A percentile compares a stretch with the other conserved stretches of the same genome.
Conservation (phyloP, 1,140 invertebrate species). For the Camponotus vicinus region DNA sequence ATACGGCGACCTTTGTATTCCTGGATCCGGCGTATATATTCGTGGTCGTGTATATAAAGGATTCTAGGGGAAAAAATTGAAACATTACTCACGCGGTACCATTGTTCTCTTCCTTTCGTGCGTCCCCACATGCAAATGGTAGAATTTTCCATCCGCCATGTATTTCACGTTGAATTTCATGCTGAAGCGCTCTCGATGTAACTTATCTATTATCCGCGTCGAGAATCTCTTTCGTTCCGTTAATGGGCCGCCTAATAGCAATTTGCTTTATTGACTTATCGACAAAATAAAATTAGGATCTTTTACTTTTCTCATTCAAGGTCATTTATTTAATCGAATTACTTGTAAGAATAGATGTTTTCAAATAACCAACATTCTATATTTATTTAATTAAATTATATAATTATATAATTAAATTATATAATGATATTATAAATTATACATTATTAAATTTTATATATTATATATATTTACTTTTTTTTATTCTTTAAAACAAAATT, state of each 20-base stretch:
- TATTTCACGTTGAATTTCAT: conserved; percentile 61
- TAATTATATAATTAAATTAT: no score
- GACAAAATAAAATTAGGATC: background rate
- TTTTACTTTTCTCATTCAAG: background rate
- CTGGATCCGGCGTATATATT: conserved; percentile 55
- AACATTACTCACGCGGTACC: conserved; percentile 65
- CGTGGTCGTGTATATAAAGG: conserved; percentile 49
- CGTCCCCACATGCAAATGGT: conserved; percentile 55
- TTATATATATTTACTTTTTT: no score
- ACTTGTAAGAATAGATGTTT: background rate
- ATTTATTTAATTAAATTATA: background rate
- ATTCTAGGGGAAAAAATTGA: conserved; percentile 59
- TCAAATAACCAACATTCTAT: background rate
- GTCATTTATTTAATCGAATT: background rate
- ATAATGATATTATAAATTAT: no score
- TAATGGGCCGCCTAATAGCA: conserved; percentile 43
- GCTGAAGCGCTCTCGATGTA: conserved; percentile 56
- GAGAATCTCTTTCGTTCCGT: conserved; percentile 45
- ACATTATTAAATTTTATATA: no score
- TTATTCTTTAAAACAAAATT: background rate
- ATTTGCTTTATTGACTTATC: conserved; percentile 60
- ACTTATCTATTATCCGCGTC: conserved; percentile 56
- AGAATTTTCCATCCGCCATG: conserved; percentile 50
- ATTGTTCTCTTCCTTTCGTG: conserved; percentile 60
- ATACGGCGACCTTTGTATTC: conserved; percentile 60